Evolutionary conservation across 2,113 vertebrate genomes (phyloP).

Genomic region (Centropus unirufus): DNA sequence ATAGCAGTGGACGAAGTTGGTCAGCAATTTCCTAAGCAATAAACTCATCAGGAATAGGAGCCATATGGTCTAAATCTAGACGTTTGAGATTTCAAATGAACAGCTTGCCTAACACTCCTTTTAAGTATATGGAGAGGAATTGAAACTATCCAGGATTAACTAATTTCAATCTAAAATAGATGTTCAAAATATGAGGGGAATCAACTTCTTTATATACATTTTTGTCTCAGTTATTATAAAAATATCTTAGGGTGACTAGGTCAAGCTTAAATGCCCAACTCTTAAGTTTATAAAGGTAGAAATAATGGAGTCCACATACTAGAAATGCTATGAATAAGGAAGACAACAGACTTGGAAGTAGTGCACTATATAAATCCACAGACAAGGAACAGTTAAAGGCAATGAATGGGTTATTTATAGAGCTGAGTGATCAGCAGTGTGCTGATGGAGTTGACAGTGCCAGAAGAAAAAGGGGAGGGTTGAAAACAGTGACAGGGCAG

Average conservation of each 20-base stretch:
- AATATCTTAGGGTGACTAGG: neutral
- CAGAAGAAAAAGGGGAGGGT: neutral
- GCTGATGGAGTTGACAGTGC: neutral
- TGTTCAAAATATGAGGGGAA: neutral
- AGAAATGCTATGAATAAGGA: neutral
- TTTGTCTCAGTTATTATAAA: neutral
- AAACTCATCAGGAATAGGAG: neutral
- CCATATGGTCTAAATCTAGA: neutral
- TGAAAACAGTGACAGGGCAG: conserved; percentile 9
- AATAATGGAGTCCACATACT: neutral
- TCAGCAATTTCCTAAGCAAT: neutral
- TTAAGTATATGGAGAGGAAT: neutral
- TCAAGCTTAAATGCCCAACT: neutral
- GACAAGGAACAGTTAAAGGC: neutral
- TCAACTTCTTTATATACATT: neutral
- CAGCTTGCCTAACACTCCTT: neutral
- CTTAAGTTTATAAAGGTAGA: neutral
- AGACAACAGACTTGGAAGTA: neutral
- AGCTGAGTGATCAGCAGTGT: neutral
- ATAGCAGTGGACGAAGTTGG: neutral
- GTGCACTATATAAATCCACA: neutral
- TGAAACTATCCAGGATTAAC: neutral
- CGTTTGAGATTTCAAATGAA: neutral
- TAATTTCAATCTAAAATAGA: neutral
- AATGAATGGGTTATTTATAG: conserved; percentile 16